Evolutionary conservation across 2,888 invertebrate genomes (phyloP).

Genomic region (Aelia acuminata): DNA sequence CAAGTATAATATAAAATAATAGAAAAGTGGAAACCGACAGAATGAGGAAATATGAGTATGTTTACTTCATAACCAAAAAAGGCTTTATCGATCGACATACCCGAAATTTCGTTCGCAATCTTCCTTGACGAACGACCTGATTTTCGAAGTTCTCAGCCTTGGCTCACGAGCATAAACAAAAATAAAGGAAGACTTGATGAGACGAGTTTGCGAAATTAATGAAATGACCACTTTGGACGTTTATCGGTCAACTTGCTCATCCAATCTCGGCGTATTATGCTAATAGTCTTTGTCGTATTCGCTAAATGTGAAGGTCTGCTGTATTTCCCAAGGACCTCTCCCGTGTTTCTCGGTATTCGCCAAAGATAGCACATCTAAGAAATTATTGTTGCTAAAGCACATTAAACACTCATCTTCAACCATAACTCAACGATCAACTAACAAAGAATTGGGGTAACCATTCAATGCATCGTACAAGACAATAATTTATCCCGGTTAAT

Average conservation of each 20-base stretch:
- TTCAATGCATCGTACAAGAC: too few species aligned
- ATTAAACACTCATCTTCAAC: neutral
- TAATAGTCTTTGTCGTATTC: neutral
- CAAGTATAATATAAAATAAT: too few species aligned
- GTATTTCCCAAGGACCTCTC: neutral
- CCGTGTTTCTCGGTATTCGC: too few species aligned
- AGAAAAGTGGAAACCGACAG: too few species aligned
- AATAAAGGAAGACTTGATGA: slow-evolving; percentile 27
- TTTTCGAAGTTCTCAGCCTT: neutral
- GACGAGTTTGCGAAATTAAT: neutral
- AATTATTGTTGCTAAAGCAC: neutral
- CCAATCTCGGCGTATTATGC: slow-evolving; percentile 17
- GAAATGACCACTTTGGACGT: neutral
- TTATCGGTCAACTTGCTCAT: neutral
- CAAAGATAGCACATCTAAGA: neutral
- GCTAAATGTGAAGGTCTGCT: slow-evolving; percentile 46
- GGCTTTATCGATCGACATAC: too few species aligned
- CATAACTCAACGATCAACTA: neutral
- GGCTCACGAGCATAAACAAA: neutral
- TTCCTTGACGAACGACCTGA: neutral
- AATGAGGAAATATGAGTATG: too few species aligned
- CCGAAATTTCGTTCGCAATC: neutral
- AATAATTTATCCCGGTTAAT: too few species aligned
- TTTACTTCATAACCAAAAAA: too few species aligned
- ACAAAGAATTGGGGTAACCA: too few species aligned